These are phyloP conservation scores for Nycticryphes semicollaris DNA, from an alignment of 2,113 vertebrate genomes.

Conservation along the genomic window DNA sequence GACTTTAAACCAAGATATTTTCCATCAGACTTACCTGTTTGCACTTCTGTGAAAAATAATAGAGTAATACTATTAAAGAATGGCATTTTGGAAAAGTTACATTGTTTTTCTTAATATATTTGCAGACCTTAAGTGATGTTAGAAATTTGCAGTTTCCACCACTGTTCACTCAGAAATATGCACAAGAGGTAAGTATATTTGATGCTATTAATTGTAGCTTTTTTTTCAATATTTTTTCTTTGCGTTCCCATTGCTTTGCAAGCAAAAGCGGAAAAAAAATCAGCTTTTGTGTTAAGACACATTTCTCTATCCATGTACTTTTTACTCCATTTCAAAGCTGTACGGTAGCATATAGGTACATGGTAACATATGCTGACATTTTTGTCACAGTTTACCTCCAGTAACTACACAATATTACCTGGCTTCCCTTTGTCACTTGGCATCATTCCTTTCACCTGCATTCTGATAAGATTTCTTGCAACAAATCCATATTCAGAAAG, in stretches of 20 bases:
- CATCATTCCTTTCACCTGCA: neutral
- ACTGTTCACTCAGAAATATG: constrained; percentile 87
- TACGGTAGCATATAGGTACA: neutral
- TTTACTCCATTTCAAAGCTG: neutral
- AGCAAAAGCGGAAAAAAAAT: neutral
- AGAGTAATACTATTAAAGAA: neutral
- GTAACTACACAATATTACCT: neutral
- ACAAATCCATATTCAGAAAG: neutral
- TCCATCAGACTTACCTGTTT: neutral
- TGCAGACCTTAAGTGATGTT: constrained; percentile 91
- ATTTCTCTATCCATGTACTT: neutral
- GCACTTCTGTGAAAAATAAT: neutral
- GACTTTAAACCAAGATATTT: neutral
- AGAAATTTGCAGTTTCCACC: constrained; percentile 86
- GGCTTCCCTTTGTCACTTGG: neutral
- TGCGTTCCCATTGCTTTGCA: neutral
- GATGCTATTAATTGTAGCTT: neutral
- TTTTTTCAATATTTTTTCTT: neutral
- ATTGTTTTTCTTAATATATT: constrained; percentile 1
- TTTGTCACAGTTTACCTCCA: neutral
- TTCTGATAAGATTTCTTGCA: neutral
- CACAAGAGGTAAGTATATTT: constrained; percentile 84
- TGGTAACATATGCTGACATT: accelerated
- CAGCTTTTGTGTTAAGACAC: neutral
- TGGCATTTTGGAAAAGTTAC: neutral